Evolutionary conservation across 37 sponge, comb jelly and placozoan species (phyloP).

Genomic region (Lycopodina hypogea): DNA sequence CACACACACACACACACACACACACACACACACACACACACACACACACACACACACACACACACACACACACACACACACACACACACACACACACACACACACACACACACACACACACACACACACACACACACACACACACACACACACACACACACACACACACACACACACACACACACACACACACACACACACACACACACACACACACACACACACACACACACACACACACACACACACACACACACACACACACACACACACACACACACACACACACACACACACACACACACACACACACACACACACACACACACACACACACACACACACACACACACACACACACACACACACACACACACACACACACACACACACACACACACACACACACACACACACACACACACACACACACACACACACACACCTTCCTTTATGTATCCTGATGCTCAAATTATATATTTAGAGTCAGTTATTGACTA

Average conservation of each 20-base stretch:
- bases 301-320: neutral
- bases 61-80: slow-evolving; percentile 23
- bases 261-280: neutral
- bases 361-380: neutral
- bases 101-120: slow-evolving; percentile 15
- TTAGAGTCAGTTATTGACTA: too few species aligned
- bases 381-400: slow-evolving; percentile 9
- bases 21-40: slow-evolving; percentile 17
- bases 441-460: neutral
- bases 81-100: neutral
- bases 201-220: slow-evolving; percentile 14
- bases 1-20: too few species aligned
- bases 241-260: slow-evolving; percentile 17
- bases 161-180: slow-evolving; percentile 9
- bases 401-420: slow-evolving; percentile 28
- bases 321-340: slow-evolving; percentile 15
- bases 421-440: slow-evolving; percentile 31
- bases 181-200: slow-evolving; percentile 3
- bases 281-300: slow-evolving; percentile 23
- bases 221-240: too few species aligned
- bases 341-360: slow-evolving; percentile 20
- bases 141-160: neutral
- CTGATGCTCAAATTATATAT: too few species aligned
- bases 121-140: slow-evolving; percentile 20
- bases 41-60: neutral